Evolutionary conservation across 2,113 vertebrate genomes (phyloP).

Genomic region (Lepidothrix coronata): DNA sequence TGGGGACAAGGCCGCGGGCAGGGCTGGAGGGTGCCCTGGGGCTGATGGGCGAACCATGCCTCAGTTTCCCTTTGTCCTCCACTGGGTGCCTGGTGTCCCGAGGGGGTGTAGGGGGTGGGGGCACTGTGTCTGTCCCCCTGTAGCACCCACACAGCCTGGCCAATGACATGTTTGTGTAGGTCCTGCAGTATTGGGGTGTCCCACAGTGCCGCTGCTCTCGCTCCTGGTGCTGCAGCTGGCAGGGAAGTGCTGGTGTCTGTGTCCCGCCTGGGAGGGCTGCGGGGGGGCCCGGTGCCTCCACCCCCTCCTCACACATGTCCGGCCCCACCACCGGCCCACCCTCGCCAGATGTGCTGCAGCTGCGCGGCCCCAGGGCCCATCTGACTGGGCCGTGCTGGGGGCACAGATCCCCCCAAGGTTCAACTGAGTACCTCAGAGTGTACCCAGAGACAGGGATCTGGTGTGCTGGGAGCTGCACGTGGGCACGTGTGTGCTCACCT

Average conservation of each 20-base stretch:
- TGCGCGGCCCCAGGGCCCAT: not conserved
- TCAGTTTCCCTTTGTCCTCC: not conserved
- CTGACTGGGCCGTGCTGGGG: not conserved
- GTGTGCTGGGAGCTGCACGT: not conserved
- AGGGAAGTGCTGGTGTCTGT: not conserved
- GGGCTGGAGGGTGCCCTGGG: not conserved
- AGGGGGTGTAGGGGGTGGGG: not conserved
- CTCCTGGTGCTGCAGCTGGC: not conserved
- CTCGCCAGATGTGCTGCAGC: conserved; percentile 37
- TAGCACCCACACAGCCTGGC: too few species aligned
- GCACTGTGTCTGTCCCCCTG: accelerated
- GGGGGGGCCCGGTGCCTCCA: not conserved
- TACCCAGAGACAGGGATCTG: accelerated
- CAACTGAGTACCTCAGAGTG: accelerated
- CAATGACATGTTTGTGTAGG: not conserved
- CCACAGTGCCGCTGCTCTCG: accelerated
- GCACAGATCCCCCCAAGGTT: not conserved
- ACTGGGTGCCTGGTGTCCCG: not conserved
- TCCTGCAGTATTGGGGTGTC: not conserved
- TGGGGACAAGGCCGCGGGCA: not conserved
- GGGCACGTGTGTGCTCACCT: not conserved
- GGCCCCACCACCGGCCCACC: not conserved
- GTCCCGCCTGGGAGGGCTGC: not conserved
- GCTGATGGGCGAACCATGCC: not conserved
- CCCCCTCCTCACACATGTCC: not conserved